Base-by-base conservation (phyloP, 1,140 invertebrate species). In the Heliothis subflexa region DNA sequence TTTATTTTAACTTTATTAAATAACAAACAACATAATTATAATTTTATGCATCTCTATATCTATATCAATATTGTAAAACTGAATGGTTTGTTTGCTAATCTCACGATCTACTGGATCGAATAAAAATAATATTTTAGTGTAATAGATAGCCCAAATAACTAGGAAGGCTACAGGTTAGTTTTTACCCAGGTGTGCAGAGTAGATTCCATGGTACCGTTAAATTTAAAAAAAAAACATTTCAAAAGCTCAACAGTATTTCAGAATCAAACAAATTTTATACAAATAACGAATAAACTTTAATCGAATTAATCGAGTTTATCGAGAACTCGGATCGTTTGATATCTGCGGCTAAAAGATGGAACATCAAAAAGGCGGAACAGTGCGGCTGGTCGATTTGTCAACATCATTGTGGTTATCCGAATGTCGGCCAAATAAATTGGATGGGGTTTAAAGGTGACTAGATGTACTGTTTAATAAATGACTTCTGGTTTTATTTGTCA, bases 391-490 rank as follows among this genome's bases (percentile, higher is more conserved):
- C 88, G 89, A 94, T 94, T 94, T 93, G 91, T 94, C 92, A 94
- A 94, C 92, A 94, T 93, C 91, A 91, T 92, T 90, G 91, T 86
- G 90, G 91, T 91, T 91, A 91, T 88, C 87, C 88, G 80, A 83
- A 87, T 89, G 91, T 89, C 89, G 91, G 80, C 85, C 85, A 88
- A 92, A 93, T 91, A 94, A 94, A 94, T 94, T 91, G 91, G 87
- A 91, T 88, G 85, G 81, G 85, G 81, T 88, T 84, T 85, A 86
- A 86, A 87, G 83, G 82, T 85, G 82, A 78, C 86, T 85, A 78
- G 76, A 80, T 82, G 68, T 80, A 78, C 76, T 80, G 28, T 75
- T 28, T 79, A 79, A 79, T 74, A 55, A 79, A 81, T 78, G 64
- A 61, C 64, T 74, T 55, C 47, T 49, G 71, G 45, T 82, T 81